A percentile compares a stretch with the other conserved stretches of the same genome.
phyloP scores from a whole-genome alignment of 2,888 invertebrate species.

The Heliconius ismenius region DNA sequence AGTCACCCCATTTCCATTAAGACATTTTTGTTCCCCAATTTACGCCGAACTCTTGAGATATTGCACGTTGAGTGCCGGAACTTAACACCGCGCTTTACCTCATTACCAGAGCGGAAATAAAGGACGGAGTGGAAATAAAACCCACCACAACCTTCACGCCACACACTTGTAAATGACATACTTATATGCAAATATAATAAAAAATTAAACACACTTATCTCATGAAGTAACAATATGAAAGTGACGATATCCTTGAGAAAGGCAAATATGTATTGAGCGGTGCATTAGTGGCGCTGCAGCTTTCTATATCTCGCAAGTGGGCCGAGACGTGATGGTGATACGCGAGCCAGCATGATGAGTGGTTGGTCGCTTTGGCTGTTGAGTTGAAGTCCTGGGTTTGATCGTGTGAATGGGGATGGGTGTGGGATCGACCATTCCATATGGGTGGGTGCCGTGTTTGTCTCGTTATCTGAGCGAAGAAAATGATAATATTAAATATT shows the following conservation, averaged over 20 bases:
- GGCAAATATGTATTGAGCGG: conserved; percentile 47
- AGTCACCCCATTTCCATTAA: no score
- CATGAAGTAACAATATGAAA: conserved; percentile 44
- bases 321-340: conserved; percentile 42
- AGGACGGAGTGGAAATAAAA: neutral
- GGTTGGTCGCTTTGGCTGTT: neutral
- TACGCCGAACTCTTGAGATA: no score
- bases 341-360: conserved; percentile 33
- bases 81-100: no score
- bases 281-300: conserved; percentile 43
- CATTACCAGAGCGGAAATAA: no score
- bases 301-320: conserved; percentile 46
- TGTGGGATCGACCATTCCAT: no score
- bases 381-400: neutral
- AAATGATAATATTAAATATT: no score
- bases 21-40: no score
- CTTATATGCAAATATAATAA: conserved; percentile 1
- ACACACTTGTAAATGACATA: neutral
- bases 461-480: no score
- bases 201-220: conserved; percentile 29
- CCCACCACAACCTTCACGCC: neutral
- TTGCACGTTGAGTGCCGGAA: no score
- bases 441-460: no score
- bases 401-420: no score
- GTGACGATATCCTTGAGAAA: conserved; percentile 51